Conservation (phyloP, 1,140 invertebrate species). For the Bombus haemorrhoidalis region DNA sequence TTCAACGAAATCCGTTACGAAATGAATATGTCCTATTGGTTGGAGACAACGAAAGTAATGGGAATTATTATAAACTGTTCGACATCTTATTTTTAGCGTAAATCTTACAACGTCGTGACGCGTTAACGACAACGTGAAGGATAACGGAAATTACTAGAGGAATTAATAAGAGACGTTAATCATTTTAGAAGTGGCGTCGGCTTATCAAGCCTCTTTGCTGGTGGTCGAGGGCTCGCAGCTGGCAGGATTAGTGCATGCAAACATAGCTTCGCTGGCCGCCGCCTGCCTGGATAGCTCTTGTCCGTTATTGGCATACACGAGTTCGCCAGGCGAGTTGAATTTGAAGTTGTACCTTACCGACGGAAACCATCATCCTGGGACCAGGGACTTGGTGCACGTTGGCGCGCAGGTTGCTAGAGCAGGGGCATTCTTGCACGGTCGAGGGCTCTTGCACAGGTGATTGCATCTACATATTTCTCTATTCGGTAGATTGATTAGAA, state of each 20-base stretch:
- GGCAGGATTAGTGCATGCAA: constrained; percentile 91
- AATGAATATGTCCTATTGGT: background rate
- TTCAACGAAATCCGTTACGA: background rate
- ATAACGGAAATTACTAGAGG: fast-evolving
- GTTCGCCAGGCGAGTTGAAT: constrained; percentile 90
- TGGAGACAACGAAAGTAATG: background rate
- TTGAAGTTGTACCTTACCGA: constrained; percentile 91
- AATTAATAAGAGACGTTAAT: background rate
- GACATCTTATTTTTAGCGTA: no score
- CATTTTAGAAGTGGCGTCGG: constrained; percentile 89
- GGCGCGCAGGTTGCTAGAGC: constrained; percentile 94
- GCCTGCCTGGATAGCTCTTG: constrained; percentile 90
- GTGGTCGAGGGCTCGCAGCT: constrained; percentile 93
- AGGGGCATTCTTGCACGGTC: constrained; percentile 94
- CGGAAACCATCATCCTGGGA: constrained; percentile 86
- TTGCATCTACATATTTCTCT: background rate
- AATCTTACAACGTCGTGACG: background rate
- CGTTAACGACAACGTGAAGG: background rate
- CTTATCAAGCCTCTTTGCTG: constrained; percentile 91
- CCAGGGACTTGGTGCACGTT: constrained; percentile 95
- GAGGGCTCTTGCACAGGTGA: constrained; percentile 91
- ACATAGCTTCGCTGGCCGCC: constrained; percentile 91
- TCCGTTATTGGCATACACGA: constrained; percentile 92
- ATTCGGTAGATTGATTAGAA: background rate
- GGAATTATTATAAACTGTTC: background rate